Conservation (phyloP, 2,888 invertebrate genomes). For the Pristionchus arcanus region DNA sequence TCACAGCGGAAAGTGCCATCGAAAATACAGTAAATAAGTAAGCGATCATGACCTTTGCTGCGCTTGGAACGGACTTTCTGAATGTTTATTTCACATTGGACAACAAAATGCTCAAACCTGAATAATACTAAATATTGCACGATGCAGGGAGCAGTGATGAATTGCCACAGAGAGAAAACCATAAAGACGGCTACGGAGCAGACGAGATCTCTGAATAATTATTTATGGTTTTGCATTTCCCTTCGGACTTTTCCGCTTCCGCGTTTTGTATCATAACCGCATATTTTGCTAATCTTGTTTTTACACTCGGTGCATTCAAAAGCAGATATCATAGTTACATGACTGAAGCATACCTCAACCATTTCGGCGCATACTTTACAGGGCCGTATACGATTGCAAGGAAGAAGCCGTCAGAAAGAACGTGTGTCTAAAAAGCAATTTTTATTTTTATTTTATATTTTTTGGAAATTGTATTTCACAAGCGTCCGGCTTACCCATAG, state of each 20-base stretch:
- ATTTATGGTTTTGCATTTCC: not conserved
- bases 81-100: not conserved
- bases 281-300: no score
- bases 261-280: no score
- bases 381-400: slow-evolving; percentile 11
- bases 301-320: no score
- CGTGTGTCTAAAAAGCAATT: not conserved
- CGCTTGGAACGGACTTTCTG: not conserved
- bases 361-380: not conserved
- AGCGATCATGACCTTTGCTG: not conserved
- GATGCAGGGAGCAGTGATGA: slow-evolving; percentile 1
- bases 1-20: not conserved
- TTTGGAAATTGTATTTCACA: no score
- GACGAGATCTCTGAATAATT: not conserved
- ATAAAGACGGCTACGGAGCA: not conserved
- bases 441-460: not conserved
- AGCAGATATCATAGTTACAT: no score
- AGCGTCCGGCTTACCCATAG: not conserved
- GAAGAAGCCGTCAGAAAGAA: slow-evolving; percentile 10
- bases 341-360: not conserved
- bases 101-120: not conserved
- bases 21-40: not conserved
- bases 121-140: slow-evolving; percentile 4
- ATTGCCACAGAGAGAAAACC: slow-evolving; percentile 21
- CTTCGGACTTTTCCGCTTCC: no score